These are phyloP conservation scores for Choristoneura fumiferana DNA, from an alignment of 1,140 invertebrate genomes.

Conservation along the genomic window DNA sequence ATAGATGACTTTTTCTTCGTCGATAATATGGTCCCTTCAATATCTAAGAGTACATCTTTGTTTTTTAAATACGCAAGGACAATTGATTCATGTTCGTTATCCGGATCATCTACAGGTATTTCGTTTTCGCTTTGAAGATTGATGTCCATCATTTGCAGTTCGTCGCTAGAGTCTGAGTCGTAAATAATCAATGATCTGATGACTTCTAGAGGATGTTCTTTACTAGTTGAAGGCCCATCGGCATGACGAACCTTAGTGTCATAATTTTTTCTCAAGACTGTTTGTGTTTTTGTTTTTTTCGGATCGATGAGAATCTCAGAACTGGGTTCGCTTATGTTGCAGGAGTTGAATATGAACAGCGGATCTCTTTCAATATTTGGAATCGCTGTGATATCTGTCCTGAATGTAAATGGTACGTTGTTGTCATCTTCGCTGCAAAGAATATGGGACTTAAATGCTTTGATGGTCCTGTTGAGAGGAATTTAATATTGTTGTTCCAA, in stretches of 20 bases:
- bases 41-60: slow-evolving; percentile 34
- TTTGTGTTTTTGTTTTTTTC: slow-evolving; percentile 24
- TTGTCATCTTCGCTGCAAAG: slow-evolving; percentile 48
- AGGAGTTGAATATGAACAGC: slow-evolving; percentile 43
- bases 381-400: slow-evolving; percentile 26
- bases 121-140: slow-evolving; percentile 53
- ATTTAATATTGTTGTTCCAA: slow-evolving; percentile 6
- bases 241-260: slow-evolving; percentile 30
- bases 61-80: slow-evolving; percentile 46
- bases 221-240: slow-evolving; percentile 43
- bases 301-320: slow-evolving; percentile 41
- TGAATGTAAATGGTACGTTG: slow-evolving; percentile 29
- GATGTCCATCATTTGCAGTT: slow-evolving; percentile 45
- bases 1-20: slow-evolving; percentile 44
- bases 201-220: slow-evolving; percentile 23
- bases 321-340: slow-evolving; percentile 35
- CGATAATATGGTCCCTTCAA: slow-evolving; percentile 29
- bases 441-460: slow-evolving; percentile 40
- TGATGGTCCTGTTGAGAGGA: slow-evolving; percentile 26
- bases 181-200: background rate
- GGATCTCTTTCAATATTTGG: slow-evolving; percentile 31
- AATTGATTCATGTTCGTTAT: slow-evolving; percentile 42
- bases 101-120: slow-evolving; percentile 26
- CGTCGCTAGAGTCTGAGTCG: slow-evolving; percentile 35
- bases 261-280: slow-evolving; percentile 26